phyloP scores from a whole-genome alignment of 2,113 vertebrate species.

The Mormyrus lacerda region DNA sequence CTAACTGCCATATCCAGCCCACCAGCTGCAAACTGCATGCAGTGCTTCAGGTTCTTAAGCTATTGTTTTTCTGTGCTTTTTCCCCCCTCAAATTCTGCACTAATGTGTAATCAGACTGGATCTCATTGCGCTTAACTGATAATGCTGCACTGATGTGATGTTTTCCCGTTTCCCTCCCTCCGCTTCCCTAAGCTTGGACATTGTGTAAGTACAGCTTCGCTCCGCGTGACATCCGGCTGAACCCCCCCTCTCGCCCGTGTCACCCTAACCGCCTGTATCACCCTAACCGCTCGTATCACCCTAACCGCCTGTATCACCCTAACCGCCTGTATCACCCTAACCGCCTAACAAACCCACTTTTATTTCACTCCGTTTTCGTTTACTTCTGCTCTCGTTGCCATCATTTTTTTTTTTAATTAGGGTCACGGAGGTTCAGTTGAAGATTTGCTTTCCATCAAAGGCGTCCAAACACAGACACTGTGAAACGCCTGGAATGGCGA shows the following conservation, averaged over 20 bases:
- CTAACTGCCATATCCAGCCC: neutral
- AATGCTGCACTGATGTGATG: conserved; percentile 64
- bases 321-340: neutral
- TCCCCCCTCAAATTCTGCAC: neutral
- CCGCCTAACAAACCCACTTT: neutral
- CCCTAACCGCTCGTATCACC: neutral
- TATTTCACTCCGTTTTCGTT: neutral
- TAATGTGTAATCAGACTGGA: neutral
- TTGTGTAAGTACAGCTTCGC: conserved; percentile 83
- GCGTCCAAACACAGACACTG: neutral
- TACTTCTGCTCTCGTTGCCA: conserved; percentile 14
- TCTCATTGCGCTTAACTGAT: conserved; percentile 35
- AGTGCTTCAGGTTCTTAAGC: neutral
- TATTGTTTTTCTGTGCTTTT: neutral
- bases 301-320: neutral
- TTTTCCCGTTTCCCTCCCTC: conserved; percentile 60
- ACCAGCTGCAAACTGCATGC: neutral
- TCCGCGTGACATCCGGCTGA: conserved; percentile 13
- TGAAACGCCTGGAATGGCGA: neutral
- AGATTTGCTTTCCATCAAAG: neutral
- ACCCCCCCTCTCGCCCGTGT: neutral
- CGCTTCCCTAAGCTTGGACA: conserved; percentile 92
- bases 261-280: neutral
- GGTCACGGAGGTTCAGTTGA: conserved; percentile 34
- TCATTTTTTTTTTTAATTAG: conserved; percentile 22